Base-by-base conservation (phyloP, 2,113 vertebrate species). In the Mirza zaza region DNA sequence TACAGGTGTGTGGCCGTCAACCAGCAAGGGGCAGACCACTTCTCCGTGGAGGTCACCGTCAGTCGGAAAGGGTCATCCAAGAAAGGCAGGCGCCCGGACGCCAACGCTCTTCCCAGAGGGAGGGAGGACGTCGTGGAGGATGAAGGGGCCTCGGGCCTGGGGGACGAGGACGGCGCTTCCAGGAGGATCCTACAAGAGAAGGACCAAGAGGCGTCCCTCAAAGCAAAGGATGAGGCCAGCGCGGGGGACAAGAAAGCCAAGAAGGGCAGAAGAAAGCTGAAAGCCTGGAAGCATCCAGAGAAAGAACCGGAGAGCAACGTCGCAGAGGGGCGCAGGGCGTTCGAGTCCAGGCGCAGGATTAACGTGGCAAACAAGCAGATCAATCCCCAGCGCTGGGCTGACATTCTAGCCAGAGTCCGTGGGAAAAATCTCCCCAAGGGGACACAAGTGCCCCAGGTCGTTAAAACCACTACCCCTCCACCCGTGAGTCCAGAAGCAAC, bases 1-100 rank as follows among this genome's bases (percentile, higher is more conserved):
- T 99, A 99, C 97, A 98, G 98, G 63, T 99, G 99, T 11, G 97
- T 99, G 15, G 99, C 99, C 13, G 83, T 99, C 75, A 99, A 99
- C 97, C 98, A 97, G 57, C 98, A 98, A 11, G 99, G 99, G 9
- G 98, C 97, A 2, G 99, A 99, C 87, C 98, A 98, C 0, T 93
- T 99, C 68, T 97, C 98, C 5, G 97, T 99, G 59, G 98, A 98
- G 65, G 67, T 99, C 57, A 95, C 93, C 2, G 95, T 99, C 20
- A 98, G 97, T 45, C 98, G 97, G 88, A 98, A 97, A 91, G 98
- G 97, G 0, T 98, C 96, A 17, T 98, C 97, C 89, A 98, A 98
- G 98, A 98, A 98, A 80, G 77, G 98, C 93, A 98, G 99, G 15
- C 99, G 98, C 42, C 98, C 98, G 0, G 98, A 98, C 4, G 98